Conservation (phyloP, 2,888 invertebrate genomes). For the Phengaris alcon region DNA sequence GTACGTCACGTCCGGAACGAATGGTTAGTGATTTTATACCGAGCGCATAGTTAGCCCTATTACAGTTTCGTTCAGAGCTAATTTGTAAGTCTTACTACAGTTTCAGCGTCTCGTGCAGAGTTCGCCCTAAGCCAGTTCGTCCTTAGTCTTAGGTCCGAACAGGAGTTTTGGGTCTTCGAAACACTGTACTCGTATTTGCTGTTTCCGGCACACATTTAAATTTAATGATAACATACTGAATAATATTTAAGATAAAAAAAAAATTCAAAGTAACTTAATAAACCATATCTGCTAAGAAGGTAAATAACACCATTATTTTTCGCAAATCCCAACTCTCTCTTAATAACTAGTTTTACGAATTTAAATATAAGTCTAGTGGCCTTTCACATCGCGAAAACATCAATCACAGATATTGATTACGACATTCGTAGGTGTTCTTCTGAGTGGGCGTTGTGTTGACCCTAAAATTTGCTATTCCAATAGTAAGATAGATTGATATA, state of each 20-base stretch:
- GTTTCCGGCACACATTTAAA: no score
- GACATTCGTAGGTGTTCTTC: not conserved
- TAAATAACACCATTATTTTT: constrained; percentile 14
- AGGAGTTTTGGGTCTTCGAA: no score
- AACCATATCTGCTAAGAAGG: not conserved
- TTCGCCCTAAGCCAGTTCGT: no score
- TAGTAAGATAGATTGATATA: constrained; percentile 33
- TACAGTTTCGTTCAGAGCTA: not conserved
- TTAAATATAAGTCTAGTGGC: not conserved
- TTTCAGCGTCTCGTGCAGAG: no score
- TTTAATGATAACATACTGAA: no score
- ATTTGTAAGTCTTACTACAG: no score
- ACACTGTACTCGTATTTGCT: no score
- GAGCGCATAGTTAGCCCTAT: constrained; percentile 5
- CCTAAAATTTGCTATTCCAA: constrained; percentile 7
- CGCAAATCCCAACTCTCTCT: not conserved
- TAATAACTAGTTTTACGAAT: constrained; percentile 13
- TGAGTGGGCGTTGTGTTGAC: constrained; percentile 5
- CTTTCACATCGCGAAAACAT: constrained; percentile 9
- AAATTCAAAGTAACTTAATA: no score
- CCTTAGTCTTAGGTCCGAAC: no score
- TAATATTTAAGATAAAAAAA: no score
- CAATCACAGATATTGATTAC: constrained; percentile 11
- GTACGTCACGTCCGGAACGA: constrained; percentile 36
- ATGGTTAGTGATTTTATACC: constrained; percentile 38